Evolutionary conservation across 2,113 vertebrate species (phyloP).

Genomic region (Phalacrocorax brasilianus): DNA sequence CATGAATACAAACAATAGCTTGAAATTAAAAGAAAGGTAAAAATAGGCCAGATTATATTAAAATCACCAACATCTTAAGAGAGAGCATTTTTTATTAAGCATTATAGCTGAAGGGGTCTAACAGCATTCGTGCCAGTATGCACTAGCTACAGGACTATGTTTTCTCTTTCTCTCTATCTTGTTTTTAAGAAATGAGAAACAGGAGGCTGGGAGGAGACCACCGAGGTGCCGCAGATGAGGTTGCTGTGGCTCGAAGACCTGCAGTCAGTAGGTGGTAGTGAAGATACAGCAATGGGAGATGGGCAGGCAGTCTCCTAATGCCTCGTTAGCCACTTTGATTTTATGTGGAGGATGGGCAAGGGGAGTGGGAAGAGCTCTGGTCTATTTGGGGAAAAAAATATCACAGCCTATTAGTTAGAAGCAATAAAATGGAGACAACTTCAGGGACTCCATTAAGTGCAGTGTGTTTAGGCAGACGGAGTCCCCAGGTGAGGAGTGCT

Average conservation of each 20-base stretch:
- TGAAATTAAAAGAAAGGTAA: not conserved
- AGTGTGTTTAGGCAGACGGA: slow-evolving; percentile 85
- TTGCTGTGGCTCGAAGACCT: slow-evolving; percentile 43
- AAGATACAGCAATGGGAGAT: slow-evolving; percentile 27
- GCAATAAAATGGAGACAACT: slow-evolving; percentile 92
- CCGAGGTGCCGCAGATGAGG: not conserved
- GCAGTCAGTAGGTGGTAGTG: slow-evolving; percentile 56
- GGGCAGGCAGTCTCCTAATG: not conserved
- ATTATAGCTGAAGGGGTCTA: not conserved
- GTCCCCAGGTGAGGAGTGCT: slow-evolving; percentile 83
- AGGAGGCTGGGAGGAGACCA: not conserved
- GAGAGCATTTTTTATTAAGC: not conserved
- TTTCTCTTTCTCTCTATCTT: not conserved
- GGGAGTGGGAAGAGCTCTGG: slow-evolving; percentile 77
- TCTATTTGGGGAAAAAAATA: slow-evolving; percentile 83
- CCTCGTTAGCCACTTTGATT: slow-evolving; percentile 76
- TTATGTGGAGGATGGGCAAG: slow-evolving; percentile 39
- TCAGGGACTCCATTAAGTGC: slow-evolving; percentile 93
- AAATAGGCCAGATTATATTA: not conserved
- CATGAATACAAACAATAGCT: not conserved
- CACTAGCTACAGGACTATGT: not conserved
- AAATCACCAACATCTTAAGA: not conserved
- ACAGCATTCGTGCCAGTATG: not conserved
- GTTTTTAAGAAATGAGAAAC: not conserved
- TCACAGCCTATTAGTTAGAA: slow-evolving; percentile 94